phyloP scores from a whole-genome alignment of 2,113 vertebrate species.

The Lanius ludovicianus region DNA sequence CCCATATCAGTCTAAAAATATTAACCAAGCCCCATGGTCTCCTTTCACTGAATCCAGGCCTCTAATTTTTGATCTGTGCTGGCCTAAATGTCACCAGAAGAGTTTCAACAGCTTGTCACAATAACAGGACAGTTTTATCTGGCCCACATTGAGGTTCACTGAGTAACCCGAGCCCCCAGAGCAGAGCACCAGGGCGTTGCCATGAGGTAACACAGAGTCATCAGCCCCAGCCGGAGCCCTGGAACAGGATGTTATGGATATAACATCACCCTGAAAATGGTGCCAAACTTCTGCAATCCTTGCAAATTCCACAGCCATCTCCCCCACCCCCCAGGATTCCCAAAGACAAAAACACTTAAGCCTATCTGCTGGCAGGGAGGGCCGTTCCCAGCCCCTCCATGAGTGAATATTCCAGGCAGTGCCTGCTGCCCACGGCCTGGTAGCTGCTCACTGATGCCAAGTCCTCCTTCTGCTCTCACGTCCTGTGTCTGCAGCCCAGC shows the following conservation, averaged over 20 bases:
- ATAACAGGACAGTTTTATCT: background rate
- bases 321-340: background rate
- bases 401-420: background rate
- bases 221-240: background rate
- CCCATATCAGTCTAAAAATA: background rate
- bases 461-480: background rate
- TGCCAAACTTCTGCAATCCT: constrained; percentile 45
- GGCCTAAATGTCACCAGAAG: background rate
- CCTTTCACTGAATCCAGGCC: background rate
- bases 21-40: background rate
- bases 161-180: background rate
- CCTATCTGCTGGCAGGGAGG: background rate
- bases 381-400: background rate
- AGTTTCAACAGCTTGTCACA: background rate
- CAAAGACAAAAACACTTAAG: background rate
- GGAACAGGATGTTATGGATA: constrained; percentile 47
- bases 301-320: background rate
- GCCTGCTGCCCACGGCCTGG: background rate
- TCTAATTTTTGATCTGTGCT: background rate
- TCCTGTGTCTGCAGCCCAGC: constrained; percentile 39
- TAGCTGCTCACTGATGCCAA: background rate
- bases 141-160: background rate
- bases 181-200: constrained; percentile 26
- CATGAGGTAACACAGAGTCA: constrained; percentile 19
- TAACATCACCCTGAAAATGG: background rate